Conservation (phyloP, 2,113 vertebrate genomes). For the Cyphomyrus plagiostoma region DNA sequence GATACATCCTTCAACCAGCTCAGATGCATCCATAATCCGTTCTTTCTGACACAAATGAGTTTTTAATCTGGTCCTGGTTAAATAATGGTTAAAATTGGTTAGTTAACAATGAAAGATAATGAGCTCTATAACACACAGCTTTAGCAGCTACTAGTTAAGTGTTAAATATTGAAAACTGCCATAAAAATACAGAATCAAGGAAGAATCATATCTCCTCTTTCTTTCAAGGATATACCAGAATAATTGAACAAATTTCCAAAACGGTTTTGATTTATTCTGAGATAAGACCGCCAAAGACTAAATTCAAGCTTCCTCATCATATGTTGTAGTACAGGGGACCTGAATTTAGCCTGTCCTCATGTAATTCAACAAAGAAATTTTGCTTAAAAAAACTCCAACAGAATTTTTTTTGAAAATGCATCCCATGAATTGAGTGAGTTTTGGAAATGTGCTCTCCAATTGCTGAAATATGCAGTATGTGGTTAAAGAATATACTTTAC, state of each 20-base stretch:
- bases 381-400: background rate
- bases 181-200: background rate
- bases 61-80: slow-evolving; percentile 5
- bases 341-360: background rate
- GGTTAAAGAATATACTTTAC: background rate
- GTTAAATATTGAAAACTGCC: background rate
- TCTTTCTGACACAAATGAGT: background rate
- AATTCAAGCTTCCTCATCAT: background rate
- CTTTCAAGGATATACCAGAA: background rate
- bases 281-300: background rate
- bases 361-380: background rate
- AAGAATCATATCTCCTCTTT: background rate
- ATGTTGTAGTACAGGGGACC: background rate
- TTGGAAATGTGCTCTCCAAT: background rate
- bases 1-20: slow-evolving; percentile 4
- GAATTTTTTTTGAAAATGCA: background rate
- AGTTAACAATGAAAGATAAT: background rate
- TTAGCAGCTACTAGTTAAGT: background rate
- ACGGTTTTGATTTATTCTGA: background rate
- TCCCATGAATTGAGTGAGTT: background rate
- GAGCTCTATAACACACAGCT: background rate
- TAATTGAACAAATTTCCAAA: background rate
- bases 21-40: slow-evolving; percentile 2
- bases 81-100: slow-evolving; percentile 10
- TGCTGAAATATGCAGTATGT: background rate